A percentile compares a stretch with the other conserved stretches of the same genome.
Evolutionary conservation across 2,888 invertebrate genomes (phyloP).

Genomic region (Zaprionus bogoriensis): DNA sequence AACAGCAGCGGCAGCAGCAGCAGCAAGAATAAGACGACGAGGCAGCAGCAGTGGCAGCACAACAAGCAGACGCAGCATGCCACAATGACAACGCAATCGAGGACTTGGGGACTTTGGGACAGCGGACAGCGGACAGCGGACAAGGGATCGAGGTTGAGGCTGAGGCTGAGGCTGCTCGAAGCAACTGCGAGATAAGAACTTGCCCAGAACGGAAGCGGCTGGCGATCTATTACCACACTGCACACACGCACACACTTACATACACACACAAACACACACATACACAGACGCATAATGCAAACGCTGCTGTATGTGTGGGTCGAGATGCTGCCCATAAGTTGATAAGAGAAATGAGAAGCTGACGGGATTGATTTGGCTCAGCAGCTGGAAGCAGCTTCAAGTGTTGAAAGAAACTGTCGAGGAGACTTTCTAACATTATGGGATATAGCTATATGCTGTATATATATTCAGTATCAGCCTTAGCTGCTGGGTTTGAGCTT

Average conservation of each 20-base stretch:
- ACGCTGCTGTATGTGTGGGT: background rate
- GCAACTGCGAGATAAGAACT: constrained; percentile 49
- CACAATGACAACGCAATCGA: constrained; percentile 14
- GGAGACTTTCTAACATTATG: background rate
- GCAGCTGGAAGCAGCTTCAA: background rate
- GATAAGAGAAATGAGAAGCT: background rate
- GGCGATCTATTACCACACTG: constrained; percentile 69
- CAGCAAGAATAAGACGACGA: constrained; percentile 49
- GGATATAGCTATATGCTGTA: too few species aligned
- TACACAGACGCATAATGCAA: background rate
- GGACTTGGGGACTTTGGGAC: constrained; percentile 29
- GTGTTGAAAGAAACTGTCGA: background rate
- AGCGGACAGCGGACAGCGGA: too few species aligned
- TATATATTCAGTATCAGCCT: too few species aligned
- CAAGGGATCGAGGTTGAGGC: too few species aligned
- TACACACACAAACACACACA: background rate
- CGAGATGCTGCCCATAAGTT: constrained; percentile 4
- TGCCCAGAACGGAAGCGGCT: constrained; percentile 59
- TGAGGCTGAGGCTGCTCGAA: constrained; percentile 30
- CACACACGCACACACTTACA: constrained; percentile 8
- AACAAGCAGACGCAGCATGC: constrained; percentile 16
- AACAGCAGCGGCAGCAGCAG: constrained; percentile 36
- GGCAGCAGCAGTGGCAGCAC: constrained; percentile 9
- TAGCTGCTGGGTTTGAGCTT: too few species aligned
- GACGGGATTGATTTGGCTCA: too few species aligned